Conservation (phyloP, 2,888 invertebrate species). For the Gibbula magus region DNA sequence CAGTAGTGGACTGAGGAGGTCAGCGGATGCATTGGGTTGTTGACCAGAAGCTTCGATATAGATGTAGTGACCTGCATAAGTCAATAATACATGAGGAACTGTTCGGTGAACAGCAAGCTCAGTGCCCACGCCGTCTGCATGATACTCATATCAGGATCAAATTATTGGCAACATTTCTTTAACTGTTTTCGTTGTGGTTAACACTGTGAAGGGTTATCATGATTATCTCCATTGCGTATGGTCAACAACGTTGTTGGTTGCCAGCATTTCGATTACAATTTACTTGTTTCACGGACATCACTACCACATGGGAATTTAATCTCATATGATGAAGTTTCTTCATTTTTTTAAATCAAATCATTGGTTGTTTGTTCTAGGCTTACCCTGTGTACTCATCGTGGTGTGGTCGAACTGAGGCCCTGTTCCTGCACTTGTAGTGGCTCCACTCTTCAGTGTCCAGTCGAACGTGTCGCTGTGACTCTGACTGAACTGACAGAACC, state of each 20-base stretch:
- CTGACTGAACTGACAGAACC: conserved; percentile 62
- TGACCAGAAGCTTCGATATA: conserved; percentile 62
- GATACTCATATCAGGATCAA: too few species aligned
- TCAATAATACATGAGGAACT: neutral
- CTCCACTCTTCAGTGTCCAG: conserved; percentile 59
- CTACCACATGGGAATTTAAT: neutral
- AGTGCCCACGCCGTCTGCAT: too few species aligned
- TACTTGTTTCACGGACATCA: neutral
- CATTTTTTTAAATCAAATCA: neutral
- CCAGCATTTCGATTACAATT: too few species aligned
- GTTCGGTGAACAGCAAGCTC: too few species aligned
- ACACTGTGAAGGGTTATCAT: too few species aligned
- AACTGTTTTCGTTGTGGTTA: too few species aligned
- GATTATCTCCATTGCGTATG: too few species aligned
- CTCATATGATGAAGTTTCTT: neutral
- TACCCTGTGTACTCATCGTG: conserved; percentile 53
- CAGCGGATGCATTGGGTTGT: conserved; percentile 55
- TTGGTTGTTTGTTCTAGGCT: neutral
- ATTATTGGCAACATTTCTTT: too few species aligned
- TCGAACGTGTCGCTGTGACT: conserved; percentile 62
- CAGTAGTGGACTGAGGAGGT: conserved; percentile 54
- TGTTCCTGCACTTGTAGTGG: conserved; percentile 51
- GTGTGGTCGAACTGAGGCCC: conserved; percentile 69
- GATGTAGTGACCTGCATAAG: conserved; percentile 66
- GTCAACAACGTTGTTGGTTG: too few species aligned